phyloP scores from a whole-genome alignment of 2,113 vertebrate genomes.

The Austrofundulus limnaeus region DNA sequence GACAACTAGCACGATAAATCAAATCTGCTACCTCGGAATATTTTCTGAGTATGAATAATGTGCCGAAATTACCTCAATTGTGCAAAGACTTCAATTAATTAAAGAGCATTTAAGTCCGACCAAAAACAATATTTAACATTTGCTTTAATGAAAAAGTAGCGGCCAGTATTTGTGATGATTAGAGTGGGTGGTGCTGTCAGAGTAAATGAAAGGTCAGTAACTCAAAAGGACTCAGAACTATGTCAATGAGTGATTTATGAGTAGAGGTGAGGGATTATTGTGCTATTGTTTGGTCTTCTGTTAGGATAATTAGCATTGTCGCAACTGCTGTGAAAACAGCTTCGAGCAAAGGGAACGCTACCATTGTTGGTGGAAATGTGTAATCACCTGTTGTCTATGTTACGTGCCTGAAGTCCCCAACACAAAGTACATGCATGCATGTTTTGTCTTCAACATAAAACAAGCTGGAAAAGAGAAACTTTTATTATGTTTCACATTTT shows the following conservation, averaged over 20 bases:
- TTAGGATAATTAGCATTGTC: slow-evolving; percentile 38
- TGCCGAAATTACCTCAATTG: slow-evolving; percentile 47
- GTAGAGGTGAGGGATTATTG: slow-evolving; percentile 31
- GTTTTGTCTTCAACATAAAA: slow-evolving; percentile 23
- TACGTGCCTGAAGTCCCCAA: slow-evolving; percentile 13
- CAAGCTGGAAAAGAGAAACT: slow-evolving; percentile 14
- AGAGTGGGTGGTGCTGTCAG: slow-evolving; percentile 8
- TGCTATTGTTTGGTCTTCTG: slow-evolving; percentile 36
- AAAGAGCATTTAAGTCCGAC: slow-evolving; percentile 24
- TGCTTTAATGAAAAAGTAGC: slow-evolving; percentile 28
- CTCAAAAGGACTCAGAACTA: slow-evolving; percentile 15
- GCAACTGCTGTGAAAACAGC: slow-evolving; percentile 12
- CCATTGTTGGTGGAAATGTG: slow-evolving; percentile 26
- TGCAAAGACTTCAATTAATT: slow-evolving; percentile 42
- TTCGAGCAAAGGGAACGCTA: slow-evolving; percentile 17
- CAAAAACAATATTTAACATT: slow-evolving; percentile 37
- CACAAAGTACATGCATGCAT: slow-evolving; percentile 23
- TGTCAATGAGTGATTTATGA: slow-evolving; percentile 20
- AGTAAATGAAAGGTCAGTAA: slow-evolving; percentile 28
- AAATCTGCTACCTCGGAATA: slow-evolving; percentile 40
- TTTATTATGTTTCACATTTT: slow-evolving; percentile 56
- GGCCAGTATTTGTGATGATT: slow-evolving; percentile 23
- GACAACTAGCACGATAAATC: slow-evolving; percentile 58
- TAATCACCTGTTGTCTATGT: slow-evolving; percentile 37
- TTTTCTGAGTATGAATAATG: slow-evolving; percentile 44